Base-by-base conservation (phyloP, 2,113 vertebrate genomes). In the Montifringilla adamsi region DNA sequence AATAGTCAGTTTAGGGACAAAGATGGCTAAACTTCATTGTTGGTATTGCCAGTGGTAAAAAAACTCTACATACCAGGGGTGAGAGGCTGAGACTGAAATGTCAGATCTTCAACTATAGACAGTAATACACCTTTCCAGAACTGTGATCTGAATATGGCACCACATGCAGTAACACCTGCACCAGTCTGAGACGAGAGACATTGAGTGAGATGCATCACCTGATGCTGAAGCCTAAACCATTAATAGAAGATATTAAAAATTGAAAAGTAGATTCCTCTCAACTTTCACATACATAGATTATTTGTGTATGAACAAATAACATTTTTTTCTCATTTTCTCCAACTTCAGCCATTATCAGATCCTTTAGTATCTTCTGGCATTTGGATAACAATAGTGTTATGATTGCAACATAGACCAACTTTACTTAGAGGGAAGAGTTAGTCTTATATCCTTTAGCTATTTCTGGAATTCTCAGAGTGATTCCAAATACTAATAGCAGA, bases 271-370 rank as follows among this genome's bases (percentile, higher is more conserved):
- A 16, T 5, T 62, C 4, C 7, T 68, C 12, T 58, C n/a, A 33
- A n/a, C 7, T 53, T 59, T 81, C 11, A 37, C 20, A 30, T 56
- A 20, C 10, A 14, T 43, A 53, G 9, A 33, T 52, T 0, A 0
- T 50, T 59, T 63, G 28, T 43, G 33, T 58, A 31, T 13, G 33
- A 44, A 49, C 3, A 85, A 13, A 44, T 35, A 66, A 58, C 43
- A 16, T 5, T 7, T 11, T 67, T 86, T 46, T 26, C 17, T 30
- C 8, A 19, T 19, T 28, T 84, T 78, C 26, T 91, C 11, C 21
- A 72, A 27, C 3, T 10, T 79, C 37, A 59, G 9, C 3, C 10
- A 14, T 30, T 59, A 7, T 50, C 21, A 75, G 21, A 72, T 55
- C 2, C 3, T 75, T 55, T 31, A 77, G 4, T 46, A 35, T 16